Percentiles rank a stretch among this genome's conserved stretches.
phyloP scores from a whole-genome alignment of 2,888 invertebrate genomes.

The Ypsolopha scabrella region DNA sequence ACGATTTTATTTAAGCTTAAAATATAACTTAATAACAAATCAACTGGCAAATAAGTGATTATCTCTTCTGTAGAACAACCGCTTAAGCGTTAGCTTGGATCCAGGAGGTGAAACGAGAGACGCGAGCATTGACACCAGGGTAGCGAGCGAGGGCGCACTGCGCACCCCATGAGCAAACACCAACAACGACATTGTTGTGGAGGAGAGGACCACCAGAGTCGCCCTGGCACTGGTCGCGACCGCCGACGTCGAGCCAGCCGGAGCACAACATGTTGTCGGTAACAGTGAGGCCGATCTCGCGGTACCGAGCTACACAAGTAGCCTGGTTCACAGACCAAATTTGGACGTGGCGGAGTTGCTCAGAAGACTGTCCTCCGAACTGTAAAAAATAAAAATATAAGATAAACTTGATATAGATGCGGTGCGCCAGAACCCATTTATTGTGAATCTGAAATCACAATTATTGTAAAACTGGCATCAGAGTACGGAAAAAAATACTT shows the following conservation, averaged over 20 bases:
- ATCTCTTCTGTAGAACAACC: too few species aligned
- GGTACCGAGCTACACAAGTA: slow-evolving; percentile 6
- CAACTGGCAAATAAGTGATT: too few species aligned
- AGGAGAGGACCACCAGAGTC: slow-evolving; percentile 9
- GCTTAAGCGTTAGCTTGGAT: too few species aligned
- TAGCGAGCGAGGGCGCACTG: too few species aligned
- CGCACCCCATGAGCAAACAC: slow-evolving; percentile 6
- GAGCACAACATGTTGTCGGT: slow-evolving; percentile 9
- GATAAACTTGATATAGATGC: background rate
- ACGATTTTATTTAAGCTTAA: too few species aligned
- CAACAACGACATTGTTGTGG: slow-evolving; percentile 7
- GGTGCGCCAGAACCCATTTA: background rate
- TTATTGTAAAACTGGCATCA: background rate
- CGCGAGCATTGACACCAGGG: too few species aligned
- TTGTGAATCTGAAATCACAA: background rate
- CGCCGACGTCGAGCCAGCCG: slow-evolving; percentile 9
- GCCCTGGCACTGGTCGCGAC: slow-evolving; percentile 11
- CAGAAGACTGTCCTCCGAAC: slow-evolving; percentile 4
- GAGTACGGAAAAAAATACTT: slow-evolving; percentile 11
- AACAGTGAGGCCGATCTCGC: background rate
- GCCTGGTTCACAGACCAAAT: slow-evolving; percentile 9
- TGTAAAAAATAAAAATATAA: background rate
- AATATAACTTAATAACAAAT: too few species aligned
- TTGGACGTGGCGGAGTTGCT: slow-evolving; percentile 9
- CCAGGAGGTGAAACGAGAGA: too few species aligned